Evolutionary conservation across 2,113 vertebrate species (phyloP).

Genomic region (Bubo blakistoni): DNA sequence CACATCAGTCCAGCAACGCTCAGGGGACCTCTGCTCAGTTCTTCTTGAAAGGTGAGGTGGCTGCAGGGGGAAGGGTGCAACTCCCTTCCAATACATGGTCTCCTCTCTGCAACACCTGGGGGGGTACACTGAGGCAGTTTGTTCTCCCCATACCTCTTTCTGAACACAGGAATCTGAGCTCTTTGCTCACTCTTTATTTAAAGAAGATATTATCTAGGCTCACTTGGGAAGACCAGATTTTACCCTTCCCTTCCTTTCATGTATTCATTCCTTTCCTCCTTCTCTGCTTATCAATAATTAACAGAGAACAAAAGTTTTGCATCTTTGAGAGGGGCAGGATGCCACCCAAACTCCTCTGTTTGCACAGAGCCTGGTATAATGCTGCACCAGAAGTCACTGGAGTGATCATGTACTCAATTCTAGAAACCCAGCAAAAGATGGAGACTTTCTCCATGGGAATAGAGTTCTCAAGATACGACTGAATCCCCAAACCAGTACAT

Average conservation of each 20-base stretch:
- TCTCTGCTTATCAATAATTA: neutral
- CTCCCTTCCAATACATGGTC: accelerated
- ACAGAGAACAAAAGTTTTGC: neutral
- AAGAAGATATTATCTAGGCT: neutral
- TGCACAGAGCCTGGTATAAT: neutral
- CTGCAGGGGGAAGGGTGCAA: neutral
- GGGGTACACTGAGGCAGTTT: neutral
- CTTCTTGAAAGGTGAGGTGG: neutral
- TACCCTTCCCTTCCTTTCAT: neutral
- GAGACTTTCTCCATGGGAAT: neutral
- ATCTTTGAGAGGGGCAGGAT: neutral
- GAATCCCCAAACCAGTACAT: neutral
- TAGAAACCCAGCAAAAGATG: neutral
- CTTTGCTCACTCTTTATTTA: neutral
- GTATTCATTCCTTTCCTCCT: neutral
- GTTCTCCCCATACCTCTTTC: neutral
- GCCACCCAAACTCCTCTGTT: neutral
- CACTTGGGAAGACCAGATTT: neutral
- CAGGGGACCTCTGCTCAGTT: neutral
- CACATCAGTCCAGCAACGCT: neutral
- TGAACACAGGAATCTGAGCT: neutral
- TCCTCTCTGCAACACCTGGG: neutral
- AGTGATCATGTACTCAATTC: neutral
- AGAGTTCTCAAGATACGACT: neutral
- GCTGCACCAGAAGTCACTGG: neutral